Evolutionary conservation across 2,797 vertebrate species (phyloP), one percentile per base, ranked within the genome.

Genomic region (Eupleurogrammus muticus): DNA sequence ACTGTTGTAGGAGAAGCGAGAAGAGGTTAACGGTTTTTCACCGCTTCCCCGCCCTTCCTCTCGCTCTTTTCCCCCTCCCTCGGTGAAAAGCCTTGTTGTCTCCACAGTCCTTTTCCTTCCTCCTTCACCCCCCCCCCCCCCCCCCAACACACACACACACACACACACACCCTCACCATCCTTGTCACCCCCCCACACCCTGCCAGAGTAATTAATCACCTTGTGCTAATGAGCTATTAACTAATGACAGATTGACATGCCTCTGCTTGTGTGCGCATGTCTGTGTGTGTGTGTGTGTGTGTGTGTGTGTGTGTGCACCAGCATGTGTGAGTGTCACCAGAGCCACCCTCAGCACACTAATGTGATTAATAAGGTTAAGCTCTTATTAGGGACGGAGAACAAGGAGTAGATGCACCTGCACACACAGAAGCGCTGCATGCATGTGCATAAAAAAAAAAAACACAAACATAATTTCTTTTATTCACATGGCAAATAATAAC

Each of bases 281-380:
- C 74, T 72, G 73, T 42, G 67, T 70, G 73, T 72, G 73, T 42
- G 67, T 70, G 73, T 46, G 76, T 50, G 74, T 56, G 40, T 38
- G 53, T 57, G 81, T 73, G 77, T 69, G 71, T 73, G 63, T 17
- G 53, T 51, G 36, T n/a, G n/a, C n/a, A n/a, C n/a, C n/a, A 55
- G 85, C 70, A 65, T 76, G 82, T 62, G 81, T 66, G 82, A 75
- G 85, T 74, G 88, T 84, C 79, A 53, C 79, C 79, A 50, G 69
- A 72, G 80, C 84, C 83, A 82, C 83, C 87, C 85, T 81, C 58
- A 19, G 82, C 80, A 84, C 87, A 67, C 83, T 90, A 84, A 88
- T 89, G 87, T 92, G 89, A 90, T 91, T 91, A 93, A 92, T 90
- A 91, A 91, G 91, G 87, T 91, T 92, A 90, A 89, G 84, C 87